Base-by-base conservation (phyloP, 2,113 vertebrate genomes). In the Sceloporus undulatus region DNA sequence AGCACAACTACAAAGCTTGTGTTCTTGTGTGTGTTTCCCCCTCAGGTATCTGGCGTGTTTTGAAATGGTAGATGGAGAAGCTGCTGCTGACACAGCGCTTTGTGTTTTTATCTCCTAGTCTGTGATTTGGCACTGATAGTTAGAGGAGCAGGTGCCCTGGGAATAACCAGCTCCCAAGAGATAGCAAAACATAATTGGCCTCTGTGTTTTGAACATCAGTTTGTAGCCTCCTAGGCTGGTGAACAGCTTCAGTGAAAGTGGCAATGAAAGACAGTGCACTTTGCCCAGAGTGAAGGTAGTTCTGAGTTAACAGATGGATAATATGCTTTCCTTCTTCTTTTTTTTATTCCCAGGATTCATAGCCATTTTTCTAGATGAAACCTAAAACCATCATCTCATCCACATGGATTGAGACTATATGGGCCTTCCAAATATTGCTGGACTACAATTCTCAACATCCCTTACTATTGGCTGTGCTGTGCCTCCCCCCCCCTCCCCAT, bases 191-290 rank as follows among this genome's bases (percentile, higher is more conserved):
- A 56, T 84, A 88, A 88, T 59, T 84, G 79, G 66, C 25, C 27
- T 71, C 88, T 82, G n/a, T 42, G 82, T 90, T 86, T 34, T 77
- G 73, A 90, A 76, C 48, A 82, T 23, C 79, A 27, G 48, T 59
- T n/a, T 59, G 25, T 25, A 48, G 34, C 73, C 48, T 25, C 9
- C 25, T 38, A 68, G 56, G 2, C 9, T 76, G 25, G 62, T 11
- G 66, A 59, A 18, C 2, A 13, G 9, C 29, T 21, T 76, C 62
- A 21, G 38, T 68, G 74, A 90, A 48, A 70, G 34, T 25, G 73
- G 68, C 40, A 56, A 5, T 21, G 62, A 73, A 83, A 78, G 4
- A 8, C 5, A 29, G 5, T 71, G 27, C 68, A 29, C 8, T 71
- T 71, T 71, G 7, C 27, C 68, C 68, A 71, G 68, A 23, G 6